These are phyloP conservation scores for Proterorhinus semilunaris DNA, from an alignment of 2,113 vertebrate genomes.

Conservation along the genomic window DNA sequence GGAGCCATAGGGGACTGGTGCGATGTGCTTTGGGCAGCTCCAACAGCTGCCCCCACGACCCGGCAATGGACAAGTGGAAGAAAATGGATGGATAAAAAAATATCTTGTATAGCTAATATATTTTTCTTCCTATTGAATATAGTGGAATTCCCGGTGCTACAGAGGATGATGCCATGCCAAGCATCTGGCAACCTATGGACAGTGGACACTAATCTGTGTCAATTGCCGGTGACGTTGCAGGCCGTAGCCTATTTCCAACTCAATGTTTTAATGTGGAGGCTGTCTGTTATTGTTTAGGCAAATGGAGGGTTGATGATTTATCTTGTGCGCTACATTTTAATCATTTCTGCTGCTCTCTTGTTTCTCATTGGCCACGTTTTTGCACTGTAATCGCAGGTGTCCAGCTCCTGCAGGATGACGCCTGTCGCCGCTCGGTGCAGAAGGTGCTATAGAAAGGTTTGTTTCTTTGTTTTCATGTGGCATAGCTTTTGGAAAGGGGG, in stretches of 20 bases:
- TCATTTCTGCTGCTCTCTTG: not conserved
- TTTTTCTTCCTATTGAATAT: not conserved
- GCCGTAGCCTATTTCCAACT: conserved; percentile 52
- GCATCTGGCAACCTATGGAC: conserved; percentile 72
- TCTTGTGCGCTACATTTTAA: not conserved
- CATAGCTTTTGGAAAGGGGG: not conserved
- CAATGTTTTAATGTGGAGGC: conserved; percentile 22
- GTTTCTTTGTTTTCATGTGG: conserved; percentile 40
- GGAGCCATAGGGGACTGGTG: too few relatives aligned
- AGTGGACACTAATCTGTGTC: conserved; percentile 63
- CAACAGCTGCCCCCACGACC: too few relatives aligned
- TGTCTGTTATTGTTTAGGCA: not conserved
- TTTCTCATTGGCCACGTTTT: conserved; percentile 16
- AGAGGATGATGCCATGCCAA: not conserved
- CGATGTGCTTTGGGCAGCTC: too few relatives aligned
- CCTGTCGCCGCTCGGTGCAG: conserved; percentile 41
- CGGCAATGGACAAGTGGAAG: too few relatives aligned
- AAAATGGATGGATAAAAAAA: too few relatives aligned
- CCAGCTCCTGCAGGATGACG: conserved; percentile 54
- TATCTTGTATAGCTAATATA: too few relatives aligned
- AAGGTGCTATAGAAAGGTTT: conserved; percentile 35
- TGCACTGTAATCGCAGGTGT: conserved; percentile 56
- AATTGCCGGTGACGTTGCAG: conserved; percentile 62
- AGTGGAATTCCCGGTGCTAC: not conserved
- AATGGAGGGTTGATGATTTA: conserved; percentile 16